Base-by-base conservation (phyloP, 2,113 vertebrate genomes). In the Atlantisia rogersi region DNA sequence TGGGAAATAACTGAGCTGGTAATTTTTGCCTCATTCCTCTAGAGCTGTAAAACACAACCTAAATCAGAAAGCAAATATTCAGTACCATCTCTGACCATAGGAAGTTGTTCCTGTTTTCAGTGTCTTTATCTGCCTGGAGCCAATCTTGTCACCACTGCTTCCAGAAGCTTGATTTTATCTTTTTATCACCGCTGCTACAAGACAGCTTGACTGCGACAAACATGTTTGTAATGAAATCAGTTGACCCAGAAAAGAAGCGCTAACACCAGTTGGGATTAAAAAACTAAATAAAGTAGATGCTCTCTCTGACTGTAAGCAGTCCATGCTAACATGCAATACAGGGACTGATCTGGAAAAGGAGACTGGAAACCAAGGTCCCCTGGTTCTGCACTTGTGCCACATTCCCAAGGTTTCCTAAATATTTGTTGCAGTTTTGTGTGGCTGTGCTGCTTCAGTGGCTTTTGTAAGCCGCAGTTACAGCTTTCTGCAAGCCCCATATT, bases 181-280 rank as follows among this genome's bases (percentile, higher is more conserved):
- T 94, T 88, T 92, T 88, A 91, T 78, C 95, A 76, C 62, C 58
- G 69, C 50, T 81, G 39, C 82, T 94, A 92, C 80, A 86, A 84
- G 86, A 84, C 77, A 90, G 92, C 48, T 84, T 65, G 88, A 88
- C 69, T 93, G 83, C 86, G 88, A 71, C 0, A 0, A 94, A 71
- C 76, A 84, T 26, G 86, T 68, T 52, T 69, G 46, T 84, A 94
- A 94, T 75, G 58, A 86, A 95, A 95, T 78, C 88, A 82, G 80
- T 18, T 93, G 93, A 96, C 86, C 82, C 88, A 88, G 93, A 95
- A 90, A 86, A 95, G 65, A 94, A 81, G 29, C 50, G 40, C 60
- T 83, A 90, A 68, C 58, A 71, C 48, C 2, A 6, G 39, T 26
- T 58, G 86, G 46, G 53, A 91, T 59, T 88, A 81, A 84, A 88